Evolutionary conservation across 2,113 vertebrate genomes (phyloP).

Genomic region (Gambusia affinis): DNA sequence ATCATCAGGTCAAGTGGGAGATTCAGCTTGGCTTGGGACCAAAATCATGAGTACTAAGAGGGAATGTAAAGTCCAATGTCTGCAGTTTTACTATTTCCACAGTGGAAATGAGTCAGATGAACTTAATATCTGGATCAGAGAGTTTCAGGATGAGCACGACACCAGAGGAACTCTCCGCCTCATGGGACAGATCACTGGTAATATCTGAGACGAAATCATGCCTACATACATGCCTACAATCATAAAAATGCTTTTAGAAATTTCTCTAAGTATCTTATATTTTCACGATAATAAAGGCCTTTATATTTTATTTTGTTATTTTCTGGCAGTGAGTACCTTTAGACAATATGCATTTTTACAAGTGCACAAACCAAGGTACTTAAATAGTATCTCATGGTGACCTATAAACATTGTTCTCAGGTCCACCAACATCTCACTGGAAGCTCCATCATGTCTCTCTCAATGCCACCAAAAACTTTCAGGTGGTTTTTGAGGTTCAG

Average conservation of each 20-base stretch:
- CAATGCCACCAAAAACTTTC: slow-evolving; percentile 76
- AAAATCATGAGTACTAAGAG: slow-evolving; percentile 74
- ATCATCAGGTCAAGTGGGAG: slow-evolving; percentile 32
- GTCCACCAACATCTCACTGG: slow-evolving; percentile 75
- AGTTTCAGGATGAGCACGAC: slow-evolving; percentile 56
- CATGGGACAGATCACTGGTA: slow-evolving; percentile 78
- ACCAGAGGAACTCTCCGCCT: slow-evolving; percentile 56
- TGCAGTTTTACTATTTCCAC: slow-evolving; percentile 86
- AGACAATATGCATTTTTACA: background rate
- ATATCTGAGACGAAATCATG: background rate
- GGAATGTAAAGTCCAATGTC: slow-evolving; percentile 79
- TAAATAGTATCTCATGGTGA: background rate
- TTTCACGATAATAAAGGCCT: background rate
- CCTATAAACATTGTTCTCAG: slow-evolving; percentile 21
- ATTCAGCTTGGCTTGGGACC: slow-evolving; percentile 79
- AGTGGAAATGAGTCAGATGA: slow-evolving; percentile 71
- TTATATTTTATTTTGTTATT: background rate
- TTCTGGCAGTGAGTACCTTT: background rate
- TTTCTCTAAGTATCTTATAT: background rate
- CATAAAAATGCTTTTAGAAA: background rate
- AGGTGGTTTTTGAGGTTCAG: slow-evolving; percentile 80
- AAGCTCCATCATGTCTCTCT: slow-evolving; percentile 78
- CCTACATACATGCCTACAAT: no score
- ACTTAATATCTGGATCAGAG: slow-evolving; percentile 81
- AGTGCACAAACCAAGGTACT: background rate